A percentile compares a stretch with the other conserved stretches of the same genome.
Conservation (phyloP, 2,113 vertebrate genomes). For the Coryphaenoides rupestris region DNA sequence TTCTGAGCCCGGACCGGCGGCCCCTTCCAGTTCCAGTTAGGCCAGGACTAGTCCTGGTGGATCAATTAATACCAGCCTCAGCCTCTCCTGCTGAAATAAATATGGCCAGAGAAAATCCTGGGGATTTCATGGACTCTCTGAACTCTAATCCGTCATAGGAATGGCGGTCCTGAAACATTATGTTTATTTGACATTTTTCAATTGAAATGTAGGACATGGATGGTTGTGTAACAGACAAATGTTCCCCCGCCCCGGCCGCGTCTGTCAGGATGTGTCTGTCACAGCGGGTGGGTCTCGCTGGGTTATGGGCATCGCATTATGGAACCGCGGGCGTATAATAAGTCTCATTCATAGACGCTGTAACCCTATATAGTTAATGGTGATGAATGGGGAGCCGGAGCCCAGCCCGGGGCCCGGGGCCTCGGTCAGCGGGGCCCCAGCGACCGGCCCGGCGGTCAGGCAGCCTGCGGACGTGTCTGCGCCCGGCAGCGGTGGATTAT, state of each 20-base stretch:
- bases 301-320: slow-evolving; percentile 40
- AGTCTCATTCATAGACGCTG: slow-evolving; percentile 51
- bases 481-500: slow-evolving; percentile 70
- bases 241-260: slow-evolving; percentile 26
- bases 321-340: slow-evolving; percentile 54
- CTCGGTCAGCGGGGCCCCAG: slow-evolving; percentile 55
- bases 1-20: slow-evolving; percentile 27
- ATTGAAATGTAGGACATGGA: slow-evolving; percentile 48
- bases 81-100: slow-evolving; percentile 59
- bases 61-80: slow-evolving; percentile 45
- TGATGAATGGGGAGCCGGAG: too few relatives aligned
- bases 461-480: slow-evolving; percentile 63
- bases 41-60: slow-evolving; percentile 44
- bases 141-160: slow-evolving; percentile 63
- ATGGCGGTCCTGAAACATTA: slow-evolving; percentile 48
- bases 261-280: slow-evolving; percentile 29
- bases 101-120: slow-evolving; percentile 50
- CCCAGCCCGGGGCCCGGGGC: too few relatives aligned
- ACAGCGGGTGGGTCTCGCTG: slow-evolving; percentile 48
- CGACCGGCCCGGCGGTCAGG: slow-evolving; percentile 42
- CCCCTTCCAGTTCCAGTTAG: slow-evolving; percentile 28
- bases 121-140: slow-evolving; percentile 57
- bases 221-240: slow-evolving; percentile 58
- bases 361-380: slow-evolving; percentile 68
- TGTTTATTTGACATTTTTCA: slow-evolving; percentile 35